Evolutionary conservation across 1,140 invertebrate species (phyloP).

Genomic region (Drosophila equinoxialis): DNA sequence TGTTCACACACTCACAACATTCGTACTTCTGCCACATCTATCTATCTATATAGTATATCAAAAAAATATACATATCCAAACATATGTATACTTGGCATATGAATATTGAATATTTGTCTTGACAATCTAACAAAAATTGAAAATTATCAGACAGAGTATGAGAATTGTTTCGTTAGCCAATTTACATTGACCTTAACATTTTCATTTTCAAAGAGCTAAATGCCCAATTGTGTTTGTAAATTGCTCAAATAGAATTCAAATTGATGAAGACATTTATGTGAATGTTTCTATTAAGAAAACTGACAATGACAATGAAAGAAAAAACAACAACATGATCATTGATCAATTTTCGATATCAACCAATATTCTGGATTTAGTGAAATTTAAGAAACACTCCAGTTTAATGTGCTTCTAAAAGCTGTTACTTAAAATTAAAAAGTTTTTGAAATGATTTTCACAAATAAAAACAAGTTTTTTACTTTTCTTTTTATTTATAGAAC

Average conservation of each 20-base stretch:
- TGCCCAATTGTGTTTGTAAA: constrained; percentile 61
- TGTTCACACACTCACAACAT: constrained; percentile 37
- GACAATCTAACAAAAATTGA: constrained; percentile 41
- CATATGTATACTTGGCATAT: constrained; percentile 21
- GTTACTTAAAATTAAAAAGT: too few relatives aligned
- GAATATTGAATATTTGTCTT: constrained; percentile 53
- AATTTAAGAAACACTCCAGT: too few relatives aligned
- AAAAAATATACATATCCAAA: background rate
- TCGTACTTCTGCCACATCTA: constrained; percentile 39
- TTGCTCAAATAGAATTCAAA: constrained; percentile 52
- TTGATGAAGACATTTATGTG: constrained; percentile 74
- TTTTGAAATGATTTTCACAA: too few relatives aligned
- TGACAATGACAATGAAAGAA: constrained; percentile 28
- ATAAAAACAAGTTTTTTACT: too few relatives aligned
- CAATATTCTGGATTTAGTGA: constrained; percentile 29
- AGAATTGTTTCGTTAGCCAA: constrained; percentile 55
- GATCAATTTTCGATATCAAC: background rate
- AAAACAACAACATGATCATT: background rate
- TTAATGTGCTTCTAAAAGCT: too few relatives aligned
- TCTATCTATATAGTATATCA: background rate
- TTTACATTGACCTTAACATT: constrained; percentile 72
- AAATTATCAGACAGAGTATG: constrained; percentile 21
- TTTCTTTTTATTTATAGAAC: too few relatives aligned
- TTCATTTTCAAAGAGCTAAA: constrained; percentile 44
- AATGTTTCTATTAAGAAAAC: constrained; percentile 64